These are phyloP conservation scores for Agrochola litura DNA, from an alignment of 2,888 invertebrate species.

Conservation along the genomic window DNA sequence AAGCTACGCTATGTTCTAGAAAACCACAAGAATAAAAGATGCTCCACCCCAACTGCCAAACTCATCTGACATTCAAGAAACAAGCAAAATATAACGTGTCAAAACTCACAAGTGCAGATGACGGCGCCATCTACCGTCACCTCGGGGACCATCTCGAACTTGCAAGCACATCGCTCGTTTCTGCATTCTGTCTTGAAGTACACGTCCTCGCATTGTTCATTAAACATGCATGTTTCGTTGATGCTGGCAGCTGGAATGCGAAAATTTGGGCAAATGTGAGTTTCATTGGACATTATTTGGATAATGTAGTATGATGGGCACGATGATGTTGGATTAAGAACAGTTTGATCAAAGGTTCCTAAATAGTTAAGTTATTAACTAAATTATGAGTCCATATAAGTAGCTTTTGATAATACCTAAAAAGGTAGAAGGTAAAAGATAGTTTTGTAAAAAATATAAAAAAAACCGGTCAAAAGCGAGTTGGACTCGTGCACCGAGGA, in stretches of 20 bases:
- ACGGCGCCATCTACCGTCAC: slow-evolving; percentile 93
- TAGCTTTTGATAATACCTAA: neutral
- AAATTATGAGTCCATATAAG: neutral
- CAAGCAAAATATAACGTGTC: slow-evolving; percentile 13
- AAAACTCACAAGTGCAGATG: slow-evolving; percentile 93
- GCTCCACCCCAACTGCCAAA: neutral
- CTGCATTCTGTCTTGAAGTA: slow-evolving; percentile 95
- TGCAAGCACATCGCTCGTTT: slow-evolving; percentile 94
- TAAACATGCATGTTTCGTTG: slow-evolving; percentile 95
- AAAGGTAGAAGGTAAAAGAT: too few species aligned
- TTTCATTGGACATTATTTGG: neutral
- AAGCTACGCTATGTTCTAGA: neutral
- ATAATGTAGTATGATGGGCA: neutral
- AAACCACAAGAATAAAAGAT: neutral
- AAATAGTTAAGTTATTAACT: neutral
- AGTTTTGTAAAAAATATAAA: too few species aligned
- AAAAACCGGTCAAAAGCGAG: too few species aligned
- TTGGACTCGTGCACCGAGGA: too few species aligned
- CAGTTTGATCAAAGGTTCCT: neutral
- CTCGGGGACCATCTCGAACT: slow-evolving; percentile 94
- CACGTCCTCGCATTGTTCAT: slow-evolving; percentile 95
- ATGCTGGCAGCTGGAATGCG: slow-evolving; percentile 93
- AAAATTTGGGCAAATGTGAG: slow-evolving; percentile 5
- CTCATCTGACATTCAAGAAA: slow-evolving; percentile 6
- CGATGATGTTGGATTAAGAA: neutral